Evolutionary conservation across 2,888 invertebrate genomes (phyloP).

Genomic region (Lycia hirtaria): DNA sequence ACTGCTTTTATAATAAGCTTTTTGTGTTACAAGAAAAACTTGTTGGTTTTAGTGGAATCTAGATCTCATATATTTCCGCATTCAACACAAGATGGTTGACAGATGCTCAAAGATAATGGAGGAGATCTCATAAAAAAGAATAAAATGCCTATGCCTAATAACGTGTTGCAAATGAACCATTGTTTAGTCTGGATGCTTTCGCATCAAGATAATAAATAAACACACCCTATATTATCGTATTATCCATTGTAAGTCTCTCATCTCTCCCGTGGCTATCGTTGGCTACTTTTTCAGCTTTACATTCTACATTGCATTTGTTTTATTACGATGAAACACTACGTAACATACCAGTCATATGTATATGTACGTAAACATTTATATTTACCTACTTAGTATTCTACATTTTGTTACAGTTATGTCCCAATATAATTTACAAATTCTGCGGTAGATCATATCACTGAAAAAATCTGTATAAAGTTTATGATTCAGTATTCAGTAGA

Average conservation of each 20-base stretch:
- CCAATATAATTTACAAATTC: too few relatives aligned
- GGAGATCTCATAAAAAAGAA: neutral
- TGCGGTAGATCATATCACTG: too few relatives aligned
- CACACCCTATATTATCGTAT: constrained; percentile 10
- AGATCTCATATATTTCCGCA: constrained; percentile 6
- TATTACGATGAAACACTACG: neutral
- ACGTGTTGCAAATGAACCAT: constrained; percentile 13
- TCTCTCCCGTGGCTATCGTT: constrained; percentile 6
- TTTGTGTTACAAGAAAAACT: constrained; percentile 10
- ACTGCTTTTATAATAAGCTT: neutral
- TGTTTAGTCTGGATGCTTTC: constrained; percentile 26
- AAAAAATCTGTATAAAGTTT: too few relatives aligned
- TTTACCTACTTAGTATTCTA: neutral
- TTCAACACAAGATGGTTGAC: constrained; percentile 2
- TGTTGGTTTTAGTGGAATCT: neutral
- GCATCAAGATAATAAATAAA: constrained; percentile 15
- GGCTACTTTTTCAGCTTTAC: constrained; percentile 1
- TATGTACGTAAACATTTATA: too few relatives aligned
- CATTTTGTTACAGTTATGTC: neutral
- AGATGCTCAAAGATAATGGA: constrained; percentile 23
- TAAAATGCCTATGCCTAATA: neutral
- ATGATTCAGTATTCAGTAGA: too few relatives aligned
- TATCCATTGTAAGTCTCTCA: constrained; percentile 21
- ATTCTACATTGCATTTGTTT: neutral
- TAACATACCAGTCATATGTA: neutral